A percentile compares a stretch with the other conserved stretches of the same genome.
phyloP scores from a whole-genome alignment of 2,113 vertebrate species.

The Echinops telfairi region DNA sequence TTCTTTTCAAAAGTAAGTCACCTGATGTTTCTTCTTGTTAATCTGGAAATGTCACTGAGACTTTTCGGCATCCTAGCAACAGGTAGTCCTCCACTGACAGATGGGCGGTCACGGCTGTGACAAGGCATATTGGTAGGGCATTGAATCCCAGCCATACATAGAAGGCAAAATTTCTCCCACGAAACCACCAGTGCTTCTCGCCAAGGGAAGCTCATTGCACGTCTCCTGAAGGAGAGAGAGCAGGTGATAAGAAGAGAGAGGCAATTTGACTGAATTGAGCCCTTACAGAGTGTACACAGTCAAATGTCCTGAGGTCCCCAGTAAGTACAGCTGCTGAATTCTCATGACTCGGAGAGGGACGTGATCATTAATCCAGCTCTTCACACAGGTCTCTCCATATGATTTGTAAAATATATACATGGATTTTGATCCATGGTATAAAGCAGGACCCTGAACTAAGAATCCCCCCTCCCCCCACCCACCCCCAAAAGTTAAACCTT shows the following conservation, averaged over 20 bases:
- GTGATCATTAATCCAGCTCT: neutral
- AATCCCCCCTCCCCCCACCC: neutral
- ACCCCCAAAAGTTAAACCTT: fast-evolving
- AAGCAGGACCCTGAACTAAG: neutral
- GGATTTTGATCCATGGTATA: neutral
- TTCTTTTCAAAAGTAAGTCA: no score
- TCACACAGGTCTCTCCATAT: neutral
- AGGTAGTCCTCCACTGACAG: no score
- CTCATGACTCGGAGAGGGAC: neutral
- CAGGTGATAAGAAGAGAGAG: neutral
- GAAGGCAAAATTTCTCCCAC: neutral
- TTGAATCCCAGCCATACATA: neutral
- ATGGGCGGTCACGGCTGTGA: no score
- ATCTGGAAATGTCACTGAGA: no score
- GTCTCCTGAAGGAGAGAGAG: neutral
- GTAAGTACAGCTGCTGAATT: no score
- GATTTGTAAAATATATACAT: neutral
- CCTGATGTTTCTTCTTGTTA: no score
- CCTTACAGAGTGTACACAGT: neutral
- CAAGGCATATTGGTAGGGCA: no score
- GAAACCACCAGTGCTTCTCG: neutral
- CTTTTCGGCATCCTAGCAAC: no score
- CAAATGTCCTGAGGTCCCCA: neutral
- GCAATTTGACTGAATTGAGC: neutral
- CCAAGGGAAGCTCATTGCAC: fast-evolving